A percentile compares a stretch with the other conserved stretches of the same genome.
Conservation (phyloP, 1,140 invertebrate genomes). For the Agrilus planipennis region DNA sequence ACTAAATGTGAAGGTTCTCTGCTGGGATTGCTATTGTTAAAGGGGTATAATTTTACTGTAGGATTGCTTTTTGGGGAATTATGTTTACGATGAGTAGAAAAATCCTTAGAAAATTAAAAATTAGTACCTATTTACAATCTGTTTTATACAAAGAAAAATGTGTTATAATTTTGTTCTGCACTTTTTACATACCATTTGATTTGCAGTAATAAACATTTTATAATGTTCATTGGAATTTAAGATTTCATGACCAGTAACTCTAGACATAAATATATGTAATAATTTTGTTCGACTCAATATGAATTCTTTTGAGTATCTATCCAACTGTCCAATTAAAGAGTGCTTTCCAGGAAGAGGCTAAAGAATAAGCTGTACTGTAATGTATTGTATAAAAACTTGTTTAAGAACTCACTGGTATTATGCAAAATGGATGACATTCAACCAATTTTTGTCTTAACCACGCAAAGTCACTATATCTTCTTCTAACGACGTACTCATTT, state of each 20-base stretch:
- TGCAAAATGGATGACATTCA: slow-evolving; percentile 52
- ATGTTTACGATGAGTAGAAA: slow-evolving; percentile 50
- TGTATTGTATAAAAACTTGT: slow-evolving; percentile 5
- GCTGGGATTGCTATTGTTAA: slow-evolving; percentile 1
- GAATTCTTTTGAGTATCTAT: slow-evolving; percentile 66
- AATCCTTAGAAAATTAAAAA: slow-evolving; percentile 41
- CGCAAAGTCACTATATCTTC: slow-evolving; percentile 66
- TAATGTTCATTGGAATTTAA: slow-evolving; percentile 57
- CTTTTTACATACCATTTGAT: slow-evolving; percentile 44
- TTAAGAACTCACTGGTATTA: slow-evolving; percentile 48
- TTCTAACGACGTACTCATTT: slow-evolving; percentile 53
- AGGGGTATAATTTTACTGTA: slow-evolving; percentile 31
- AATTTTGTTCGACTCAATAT: slow-evolving; percentile 55
- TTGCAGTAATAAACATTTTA: slow-evolving; percentile 55
- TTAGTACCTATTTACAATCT: background rate
- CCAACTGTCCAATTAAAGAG: slow-evolving; percentile 53
- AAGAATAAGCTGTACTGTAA: slow-evolving; percentile 23
- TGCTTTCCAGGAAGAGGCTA: slow-evolving; percentile 66
- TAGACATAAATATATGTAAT: slow-evolving; percentile 56
- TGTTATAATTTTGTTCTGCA: no score
- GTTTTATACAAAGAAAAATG: slow-evolving; percentile 10
- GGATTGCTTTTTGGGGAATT: slow-evolving; percentile 39
- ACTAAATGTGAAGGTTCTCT: slow-evolving; percentile 30
- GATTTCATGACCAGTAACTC: slow-evolving; percentile 48
- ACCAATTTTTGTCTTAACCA: slow-evolving; percentile 58